These are phyloP conservation scores for Phrynosoma platyrhinos DNA, from an alignment of 2,113 vertebrate species.

Conservation along the genomic window DNA sequence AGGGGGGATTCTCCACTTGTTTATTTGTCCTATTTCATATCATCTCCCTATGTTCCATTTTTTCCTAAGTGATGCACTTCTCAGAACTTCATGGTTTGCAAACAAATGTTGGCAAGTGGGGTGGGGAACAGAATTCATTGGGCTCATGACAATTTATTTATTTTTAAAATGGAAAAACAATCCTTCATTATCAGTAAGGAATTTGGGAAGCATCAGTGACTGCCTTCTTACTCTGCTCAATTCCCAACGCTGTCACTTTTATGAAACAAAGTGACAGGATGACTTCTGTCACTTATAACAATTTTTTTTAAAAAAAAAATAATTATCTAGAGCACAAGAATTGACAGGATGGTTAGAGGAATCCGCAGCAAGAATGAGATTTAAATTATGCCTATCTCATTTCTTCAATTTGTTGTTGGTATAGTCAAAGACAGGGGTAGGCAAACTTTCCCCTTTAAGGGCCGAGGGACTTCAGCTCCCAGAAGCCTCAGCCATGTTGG, in stretches of 20 bases:
- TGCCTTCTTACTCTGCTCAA: conserved; percentile 63
- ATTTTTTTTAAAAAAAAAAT: conserved; percentile 43
- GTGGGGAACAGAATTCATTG: conserved; percentile 59
- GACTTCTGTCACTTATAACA: conserved; percentile 74
- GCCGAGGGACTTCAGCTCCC: no score
- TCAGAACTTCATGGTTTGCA: conserved; percentile 47
- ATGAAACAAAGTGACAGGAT: conserved; percentile 75
- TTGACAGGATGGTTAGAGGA: conserved; percentile 71
- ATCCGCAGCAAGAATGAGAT: conserved; percentile 63
- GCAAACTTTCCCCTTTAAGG: no score
- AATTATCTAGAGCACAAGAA: conserved; percentile 65
- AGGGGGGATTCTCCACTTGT: not conserved
- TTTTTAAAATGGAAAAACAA: conserved; percentile 50
- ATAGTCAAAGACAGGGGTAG: not conserved
- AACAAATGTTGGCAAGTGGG: conserved; percentile 29
- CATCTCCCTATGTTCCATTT: conserved; percentile 44
- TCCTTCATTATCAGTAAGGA: conserved; percentile 62
- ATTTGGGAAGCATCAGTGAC: conserved; percentile 55
- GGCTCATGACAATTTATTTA: conserved; percentile 45
- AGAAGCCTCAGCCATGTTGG: no score
- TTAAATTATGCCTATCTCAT: conserved; percentile 58
- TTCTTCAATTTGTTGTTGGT: conserved; percentile 56
- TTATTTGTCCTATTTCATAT: not conserved
- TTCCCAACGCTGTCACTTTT: conserved; percentile 73
- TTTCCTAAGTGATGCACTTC: conserved; percentile 56